A percentile compares a stretch with the other conserved stretches of the same genome.
These are phyloP conservation scores for Lacerta agilis DNA, from an alignment of 2,797 vertebrate species.

Conservation along the genomic window DNA sequence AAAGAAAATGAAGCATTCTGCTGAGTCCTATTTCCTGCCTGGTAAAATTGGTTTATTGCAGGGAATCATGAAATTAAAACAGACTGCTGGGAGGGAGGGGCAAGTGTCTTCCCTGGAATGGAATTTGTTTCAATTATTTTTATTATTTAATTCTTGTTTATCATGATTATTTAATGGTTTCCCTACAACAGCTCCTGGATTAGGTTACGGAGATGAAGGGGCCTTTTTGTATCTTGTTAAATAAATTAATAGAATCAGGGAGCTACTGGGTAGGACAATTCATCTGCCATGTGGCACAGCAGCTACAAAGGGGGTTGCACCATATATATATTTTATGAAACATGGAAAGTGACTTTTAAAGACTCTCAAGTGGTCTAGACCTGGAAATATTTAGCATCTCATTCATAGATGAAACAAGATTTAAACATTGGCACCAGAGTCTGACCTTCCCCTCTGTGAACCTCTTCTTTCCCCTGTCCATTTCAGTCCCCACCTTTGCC, in stretches of 20 bases:
- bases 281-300: constrained; percentile 18
- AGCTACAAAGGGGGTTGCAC: constrained; percentile 14
- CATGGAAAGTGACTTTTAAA: constrained; percentile 67
- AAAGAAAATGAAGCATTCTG: not conserved
- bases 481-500: not conserved
- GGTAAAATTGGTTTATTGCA: not conserved
- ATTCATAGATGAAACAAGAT: not conserved
- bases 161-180: constrained; percentile 25
- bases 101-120: not conserved
- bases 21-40: too few relatives aligned
- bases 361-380: constrained; percentile 40
- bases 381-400: constrained; percentile 26
- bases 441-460: not conserved
- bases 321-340: constrained; percentile 66
- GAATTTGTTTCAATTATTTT: not conserved
- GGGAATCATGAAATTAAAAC: not conserved
- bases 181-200: not conserved
- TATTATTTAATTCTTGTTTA: constrained; percentile 31
- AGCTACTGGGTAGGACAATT: not conserved
- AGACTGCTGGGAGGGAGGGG: not conserved
- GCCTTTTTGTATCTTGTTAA: constrained; percentile 13
- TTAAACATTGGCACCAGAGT: not conserved
- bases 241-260: not conserved
- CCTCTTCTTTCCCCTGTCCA: not conserved
- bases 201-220: constrained; percentile 8